Percentiles rank a stretch among this genome's conserved stretches.
phyloP scores from a whole-genome alignment of 2,113 vertebrate genomes.

The Lethenteron reissneri region DNA sequence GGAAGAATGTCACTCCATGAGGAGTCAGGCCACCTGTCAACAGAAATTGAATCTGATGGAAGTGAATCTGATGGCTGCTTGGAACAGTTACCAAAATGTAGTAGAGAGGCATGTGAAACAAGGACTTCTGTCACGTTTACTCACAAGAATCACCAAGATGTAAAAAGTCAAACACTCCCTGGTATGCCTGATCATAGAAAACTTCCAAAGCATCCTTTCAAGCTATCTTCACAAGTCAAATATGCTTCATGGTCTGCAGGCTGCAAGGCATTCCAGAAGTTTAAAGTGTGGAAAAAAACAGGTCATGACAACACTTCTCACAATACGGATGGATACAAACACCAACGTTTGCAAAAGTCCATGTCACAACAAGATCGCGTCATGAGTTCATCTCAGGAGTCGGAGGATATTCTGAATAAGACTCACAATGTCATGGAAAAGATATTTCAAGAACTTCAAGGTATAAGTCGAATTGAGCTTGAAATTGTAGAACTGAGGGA shows the following conservation, averaged over 20 bases:
- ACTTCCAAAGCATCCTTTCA: no score
- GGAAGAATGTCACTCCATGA: no score
- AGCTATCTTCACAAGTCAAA: background rate
- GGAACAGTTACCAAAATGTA: no score
- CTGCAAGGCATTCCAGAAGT: conserved; percentile 1
- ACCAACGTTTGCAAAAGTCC: background rate
- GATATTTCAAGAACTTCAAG: conserved; percentile 6
- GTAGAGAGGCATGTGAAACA: no score
- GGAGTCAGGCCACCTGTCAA: no score
- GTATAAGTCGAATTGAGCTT: conserved; percentile 5
- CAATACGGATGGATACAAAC: background rate
- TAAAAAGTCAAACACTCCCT: no score
- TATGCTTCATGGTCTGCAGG: background rate
- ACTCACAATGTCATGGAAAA: conserved; percentile 4
- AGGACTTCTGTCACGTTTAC: no score
- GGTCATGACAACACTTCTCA: background rate
- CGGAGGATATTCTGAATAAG: background rate
- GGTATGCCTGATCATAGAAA: no score
- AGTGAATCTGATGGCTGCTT: no score
- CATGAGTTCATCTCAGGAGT: background rate
- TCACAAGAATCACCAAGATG: no score
- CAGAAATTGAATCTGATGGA: no score
- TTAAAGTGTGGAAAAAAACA: background rate
- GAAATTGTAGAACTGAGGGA: conserved; percentile 1
- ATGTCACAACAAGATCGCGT: background rate